A percentile compares a stretch with the other conserved stretches of the same genome.
phyloP scores from a whole-genome alignment of 2,113 vertebrate species.

The Pica pica region DNA sequence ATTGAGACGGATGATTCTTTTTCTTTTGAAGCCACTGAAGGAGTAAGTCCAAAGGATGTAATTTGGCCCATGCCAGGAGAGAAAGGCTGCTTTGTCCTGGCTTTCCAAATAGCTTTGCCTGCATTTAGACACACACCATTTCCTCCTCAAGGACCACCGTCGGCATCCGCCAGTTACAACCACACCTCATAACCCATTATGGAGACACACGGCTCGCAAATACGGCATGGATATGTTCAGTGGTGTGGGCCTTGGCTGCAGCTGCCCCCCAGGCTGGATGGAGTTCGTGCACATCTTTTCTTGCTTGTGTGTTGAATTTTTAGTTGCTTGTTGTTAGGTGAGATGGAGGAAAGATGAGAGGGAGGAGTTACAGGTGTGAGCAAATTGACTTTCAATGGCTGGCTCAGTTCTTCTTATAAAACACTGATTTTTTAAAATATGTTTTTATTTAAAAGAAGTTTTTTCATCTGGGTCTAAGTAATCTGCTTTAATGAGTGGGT shows the following conservation, averaged over 20 bases:
- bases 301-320: not conserved
- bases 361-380: not conserved
- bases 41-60: slow-evolving; percentile 63
- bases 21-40: slow-evolving; percentile 59
- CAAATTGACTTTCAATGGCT: not conserved
- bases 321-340: not conserved
- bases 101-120: slow-evolving; percentile 71
- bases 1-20: slow-evolving; percentile 69
- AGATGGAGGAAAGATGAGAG: not conserved
- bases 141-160: slow-evolving; percentile 73
- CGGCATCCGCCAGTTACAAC: slow-evolving; percentile 66
- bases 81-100: slow-evolving; percentile 58
- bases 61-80: slow-evolving; percentile 66
- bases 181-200: slow-evolving; percentile 77
- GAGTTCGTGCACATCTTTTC: not conserved
- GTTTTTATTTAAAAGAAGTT: not conserved
- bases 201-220: slow-evolving; percentile 56
- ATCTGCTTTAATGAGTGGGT: not conserved
- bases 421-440: not conserved
- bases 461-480: not conserved
- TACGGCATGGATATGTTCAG: slow-evolving; percentile 55
- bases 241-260: not conserved
- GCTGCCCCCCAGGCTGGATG: not conserved
- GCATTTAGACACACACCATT: slow-evolving; percentile 80
- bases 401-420: not conserved